These are phyloP conservation scores for Cheilosia scutellata DNA, from an alignment of 2,888 invertebrate species.

Conservation along the genomic window DNA sequence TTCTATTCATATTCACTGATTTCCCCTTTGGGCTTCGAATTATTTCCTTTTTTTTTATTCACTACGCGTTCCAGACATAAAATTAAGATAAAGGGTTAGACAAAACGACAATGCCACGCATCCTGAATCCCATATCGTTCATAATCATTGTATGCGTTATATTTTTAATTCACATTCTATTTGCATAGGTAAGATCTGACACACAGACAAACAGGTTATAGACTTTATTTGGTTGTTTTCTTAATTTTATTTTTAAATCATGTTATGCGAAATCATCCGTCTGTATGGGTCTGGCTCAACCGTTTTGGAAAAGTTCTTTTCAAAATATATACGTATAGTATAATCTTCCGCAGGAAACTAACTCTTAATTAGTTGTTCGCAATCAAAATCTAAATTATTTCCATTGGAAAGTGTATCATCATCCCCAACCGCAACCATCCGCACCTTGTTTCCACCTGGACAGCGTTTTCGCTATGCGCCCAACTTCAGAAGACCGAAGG, in stretches of 20 bases:
- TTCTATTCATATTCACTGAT: conserved; percentile 34
- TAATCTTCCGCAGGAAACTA: conserved; percentile 38
- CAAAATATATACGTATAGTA: conserved; percentile 9
- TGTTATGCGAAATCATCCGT: conserved; percentile 37
- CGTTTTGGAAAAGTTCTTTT: conserved; percentile 26
- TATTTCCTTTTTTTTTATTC: conserved; percentile 44
- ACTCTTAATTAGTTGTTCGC: conserved; percentile 48
- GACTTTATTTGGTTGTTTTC: conserved; percentile 9
- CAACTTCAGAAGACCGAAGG: not conserved
- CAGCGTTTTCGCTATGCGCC: conserved; percentile 8
- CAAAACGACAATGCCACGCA: conserved; percentile 60
- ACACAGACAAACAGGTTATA: not conserved
- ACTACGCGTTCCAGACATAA: conserved; percentile 58
- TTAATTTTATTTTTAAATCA: conserved; percentile 12
- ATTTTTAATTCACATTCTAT: conserved; percentile 48
- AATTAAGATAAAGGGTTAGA: conserved; percentile 63
- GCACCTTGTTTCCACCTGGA: not conserved
- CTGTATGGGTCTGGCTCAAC: conserved; percentile 19
- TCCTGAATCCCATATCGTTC: conserved; percentile 54
- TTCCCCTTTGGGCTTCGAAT: conserved; percentile 33
- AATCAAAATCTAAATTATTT: conserved; percentile 50
- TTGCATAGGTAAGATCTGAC: conserved; percentile 26
- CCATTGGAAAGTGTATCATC: conserved; percentile 30
- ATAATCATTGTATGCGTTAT: conserved; percentile 46
- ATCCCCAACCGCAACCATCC: not conserved